Evolutionary conservation across 2,113 vertebrate genomes (phyloP).

Genomic region (Trichechus manatus): DNA sequence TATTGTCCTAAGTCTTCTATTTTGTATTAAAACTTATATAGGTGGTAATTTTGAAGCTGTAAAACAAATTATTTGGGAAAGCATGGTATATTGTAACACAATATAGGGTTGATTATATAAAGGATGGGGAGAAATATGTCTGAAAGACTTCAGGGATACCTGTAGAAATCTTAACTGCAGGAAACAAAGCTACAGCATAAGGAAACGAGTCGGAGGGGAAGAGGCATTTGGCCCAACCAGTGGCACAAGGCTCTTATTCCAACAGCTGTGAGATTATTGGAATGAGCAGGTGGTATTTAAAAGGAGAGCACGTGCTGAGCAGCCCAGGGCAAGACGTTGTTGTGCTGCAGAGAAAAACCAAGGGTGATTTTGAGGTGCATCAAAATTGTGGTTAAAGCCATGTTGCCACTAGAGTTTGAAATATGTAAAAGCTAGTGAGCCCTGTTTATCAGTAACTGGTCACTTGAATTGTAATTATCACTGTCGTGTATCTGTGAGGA

Average conservation of each 20-base stretch:
- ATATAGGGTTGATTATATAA: too few species aligned
- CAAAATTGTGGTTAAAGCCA: not conserved
- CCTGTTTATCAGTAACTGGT: not conserved
- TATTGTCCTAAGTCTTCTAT: not conserved
- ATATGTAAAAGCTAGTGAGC: not conserved
- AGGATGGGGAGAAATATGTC: not conserved
- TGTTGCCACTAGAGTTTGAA: not conserved
- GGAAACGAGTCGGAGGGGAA: conserved; percentile 25
- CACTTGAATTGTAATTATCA: not conserved
- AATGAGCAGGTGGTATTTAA: conserved; percentile 37
- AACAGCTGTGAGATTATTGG: conserved; percentile 35
- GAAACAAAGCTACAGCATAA: conserved; percentile 16
- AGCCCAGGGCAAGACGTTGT: not conserved
- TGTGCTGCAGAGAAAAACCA: not conserved
- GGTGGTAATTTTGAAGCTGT: not conserved
- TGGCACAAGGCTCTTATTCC: not conserved
- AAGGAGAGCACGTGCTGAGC: not conserved
- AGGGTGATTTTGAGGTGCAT: not conserved
- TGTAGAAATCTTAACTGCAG: not conserved
- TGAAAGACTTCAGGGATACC: not conserved
- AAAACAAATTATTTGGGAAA: not conserved
- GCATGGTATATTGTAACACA: not conserved
- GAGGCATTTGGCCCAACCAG: not conserved
- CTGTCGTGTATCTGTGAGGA: not conserved
- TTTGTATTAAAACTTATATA: not conserved